Evolutionary conservation across 2,797 vertebrate species (phyloP), one percentile per base, ranked within the genome.

Genomic region (Ataeniobius toweri): DNA sequence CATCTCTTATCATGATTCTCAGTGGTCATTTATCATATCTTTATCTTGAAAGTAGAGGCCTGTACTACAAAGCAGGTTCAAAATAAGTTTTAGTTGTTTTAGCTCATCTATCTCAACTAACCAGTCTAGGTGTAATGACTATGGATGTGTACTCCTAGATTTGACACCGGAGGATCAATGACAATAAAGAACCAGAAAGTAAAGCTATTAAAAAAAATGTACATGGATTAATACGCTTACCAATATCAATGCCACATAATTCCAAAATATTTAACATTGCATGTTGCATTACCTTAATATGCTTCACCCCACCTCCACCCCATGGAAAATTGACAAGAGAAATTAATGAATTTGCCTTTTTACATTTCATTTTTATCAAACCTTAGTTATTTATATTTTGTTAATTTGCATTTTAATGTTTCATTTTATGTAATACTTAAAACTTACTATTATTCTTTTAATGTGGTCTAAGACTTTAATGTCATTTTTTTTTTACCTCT

Each of bases 1-100:
- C 78, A 80, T 79, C 80, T 80, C 76, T 67, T 65, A 71, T 82
- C 70, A 39, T 76, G 78, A 78, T 86, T 75, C 72, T 79, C 56
- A 24, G 69, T 80, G 81, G 83, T 48, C n/a, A 41, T 46, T 26
- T 26, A 36, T 36, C 36, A 36, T 36, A 36, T 36, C 36, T 36
- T 36, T 36, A 14, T 24, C 67, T 26, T 69, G 3, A 48, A 69
- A 46, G 24, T 26, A 48, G 41, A 69, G 67, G 41, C 67, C 13
- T 14, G n/a, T 26, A 26, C 67, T 46, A 26, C n/a, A 46, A 69
- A 69, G 67, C 67, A 69, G 67, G 67, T 20, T 65, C 8, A 59
- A 59, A 26, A 26, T 26, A 26, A 20, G 13, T 65, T 20, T 48
- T 13, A 44, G 46, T 46, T 14, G 10, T 69, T 46, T 14, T 26